phyloP scores from a whole-genome alignment of 2,113 vertebrate species.

The Atrichornis clamosus region DNA sequence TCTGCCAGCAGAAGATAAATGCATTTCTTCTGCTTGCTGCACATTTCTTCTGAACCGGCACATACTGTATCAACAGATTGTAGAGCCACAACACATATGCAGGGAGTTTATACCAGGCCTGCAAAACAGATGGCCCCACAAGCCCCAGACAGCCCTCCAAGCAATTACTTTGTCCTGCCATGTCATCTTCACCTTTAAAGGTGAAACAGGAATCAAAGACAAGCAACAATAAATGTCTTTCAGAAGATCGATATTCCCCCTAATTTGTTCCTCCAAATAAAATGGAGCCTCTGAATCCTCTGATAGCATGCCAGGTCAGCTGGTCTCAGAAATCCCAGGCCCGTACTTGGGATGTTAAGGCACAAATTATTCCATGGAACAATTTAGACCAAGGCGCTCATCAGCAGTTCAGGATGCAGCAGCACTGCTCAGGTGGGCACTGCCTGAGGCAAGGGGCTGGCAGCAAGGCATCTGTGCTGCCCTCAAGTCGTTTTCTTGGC shows the following conservation, averaged over 20 bases:
- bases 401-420: not conserved
- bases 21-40: not conserved
- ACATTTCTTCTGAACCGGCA: not conserved
- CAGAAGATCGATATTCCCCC: not conserved
- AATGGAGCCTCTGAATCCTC: not conserved
- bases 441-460: not conserved
- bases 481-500: not conserved
- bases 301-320: fast-evolving
- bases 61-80: not conserved
- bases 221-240: not conserved
- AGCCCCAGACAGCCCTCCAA: not conserved
- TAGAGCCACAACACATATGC: not conserved
- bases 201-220: not conserved
- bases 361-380: not conserved
- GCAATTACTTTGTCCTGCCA: not conserved
- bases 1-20: not conserved
- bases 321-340: not conserved
- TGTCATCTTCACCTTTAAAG: not conserved
- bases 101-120: not conserved
- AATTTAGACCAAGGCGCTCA: not conserved
- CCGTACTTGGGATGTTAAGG: too few species aligned
- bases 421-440: not conserved
- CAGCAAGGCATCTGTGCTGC: not conserved
- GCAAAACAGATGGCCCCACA: not conserved
- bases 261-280: not conserved